Conservation (phyloP, 1,140 invertebrate genomes). For the Diprion similis region DNA sequence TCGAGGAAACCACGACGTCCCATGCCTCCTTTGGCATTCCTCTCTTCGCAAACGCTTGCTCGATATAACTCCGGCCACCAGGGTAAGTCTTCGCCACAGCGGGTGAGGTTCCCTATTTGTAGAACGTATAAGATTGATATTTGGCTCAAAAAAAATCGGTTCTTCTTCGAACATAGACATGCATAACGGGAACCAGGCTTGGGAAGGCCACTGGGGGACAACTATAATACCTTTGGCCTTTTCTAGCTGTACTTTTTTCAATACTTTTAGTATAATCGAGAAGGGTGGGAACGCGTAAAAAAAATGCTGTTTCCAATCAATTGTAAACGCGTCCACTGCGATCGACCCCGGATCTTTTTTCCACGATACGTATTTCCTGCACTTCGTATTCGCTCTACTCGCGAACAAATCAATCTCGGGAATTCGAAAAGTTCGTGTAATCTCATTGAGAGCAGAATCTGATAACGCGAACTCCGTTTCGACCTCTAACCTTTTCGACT, state of each 20-base stretch:
- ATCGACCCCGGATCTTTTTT: constrained; percentile 30
- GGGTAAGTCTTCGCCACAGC: constrained; percentile 21
- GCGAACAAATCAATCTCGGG: constrained; percentile 41
- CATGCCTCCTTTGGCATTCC: constrained; percentile 1
- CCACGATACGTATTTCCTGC: constrained; percentile 37
- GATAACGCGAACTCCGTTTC: constrained; percentile 20
- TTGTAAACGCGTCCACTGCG: constrained; percentile 37
- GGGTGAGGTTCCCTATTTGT: constrained; percentile 14
- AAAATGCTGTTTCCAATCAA: constrained; percentile 27
- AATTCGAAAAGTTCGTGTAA: constrained; percentile 11
- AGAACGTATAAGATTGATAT: constrained; percentile 16
- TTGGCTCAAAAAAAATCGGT: constrained; percentile 17
- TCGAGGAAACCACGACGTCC: constrained; percentile 14
- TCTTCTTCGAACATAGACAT: constrained; percentile 16
- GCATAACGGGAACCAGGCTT: constrained; percentile 36
- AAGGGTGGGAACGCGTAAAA: constrained; percentile 42
- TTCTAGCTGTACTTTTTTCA: constrained; percentile 39
- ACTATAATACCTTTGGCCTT: constrained; percentile 33
- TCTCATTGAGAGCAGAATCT: constrained; percentile 12
- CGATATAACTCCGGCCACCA: constrained; percentile 23
- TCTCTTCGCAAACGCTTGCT: constrained; percentile 12
- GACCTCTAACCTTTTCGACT: constrained; percentile 20
- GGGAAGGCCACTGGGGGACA: constrained; percentile 42
- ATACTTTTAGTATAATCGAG: constrained; percentile 27
- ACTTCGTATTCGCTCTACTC: constrained; percentile 36